Conservation (phyloP, 2,888 invertebrate genomes). For the Drosophila pseudotakahashii region DNA sequence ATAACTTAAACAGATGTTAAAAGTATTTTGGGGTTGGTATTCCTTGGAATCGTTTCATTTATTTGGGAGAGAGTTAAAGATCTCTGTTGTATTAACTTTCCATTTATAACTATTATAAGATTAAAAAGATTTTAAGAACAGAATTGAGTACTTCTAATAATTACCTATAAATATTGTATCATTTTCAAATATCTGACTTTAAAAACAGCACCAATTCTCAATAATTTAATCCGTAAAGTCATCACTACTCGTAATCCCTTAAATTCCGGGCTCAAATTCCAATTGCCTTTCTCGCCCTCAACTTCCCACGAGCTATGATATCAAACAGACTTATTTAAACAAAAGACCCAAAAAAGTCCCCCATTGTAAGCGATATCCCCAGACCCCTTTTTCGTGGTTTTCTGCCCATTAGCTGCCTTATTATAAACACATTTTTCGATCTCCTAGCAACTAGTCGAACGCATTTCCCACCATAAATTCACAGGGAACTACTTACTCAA, state of each 20-base stretch:
- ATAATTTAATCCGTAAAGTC: background rate
- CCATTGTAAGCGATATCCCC: slow-evolving; percentile 59
- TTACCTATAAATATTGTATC: too few species aligned
- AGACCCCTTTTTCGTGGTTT: slow-evolving; percentile 57
- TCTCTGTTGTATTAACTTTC: background rate
- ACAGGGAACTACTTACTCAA: slow-evolving; percentile 58
- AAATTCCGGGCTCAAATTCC: background rate
- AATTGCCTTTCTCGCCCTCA: background rate
- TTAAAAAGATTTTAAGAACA: too few species aligned
- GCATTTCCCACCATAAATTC: slow-evolving; percentile 73
- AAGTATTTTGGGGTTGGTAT: background rate
- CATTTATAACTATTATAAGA: background rate
- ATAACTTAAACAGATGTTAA: slow-evolving; percentile 13
- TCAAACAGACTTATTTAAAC: slow-evolving; percentile 1
- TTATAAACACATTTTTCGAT: slow-evolving; percentile 70
- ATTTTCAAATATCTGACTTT: too few species aligned
- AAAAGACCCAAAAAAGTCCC: slow-evolving; percentile 1
- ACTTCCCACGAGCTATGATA: slow-evolving; percentile 31
- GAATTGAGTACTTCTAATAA: too few species aligned
- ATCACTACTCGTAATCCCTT: background rate
- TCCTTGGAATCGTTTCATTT: background rate
- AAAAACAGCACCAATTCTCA: too few species aligned
- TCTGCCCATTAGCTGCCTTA: slow-evolving; percentile 68
- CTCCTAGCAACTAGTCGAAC: slow-evolving; percentile 39
- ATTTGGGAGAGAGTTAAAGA: background rate